Evolutionary conservation across 1,140 invertebrate genomes (phyloP).

Genomic region (Notospermus geniculatus): DNA sequence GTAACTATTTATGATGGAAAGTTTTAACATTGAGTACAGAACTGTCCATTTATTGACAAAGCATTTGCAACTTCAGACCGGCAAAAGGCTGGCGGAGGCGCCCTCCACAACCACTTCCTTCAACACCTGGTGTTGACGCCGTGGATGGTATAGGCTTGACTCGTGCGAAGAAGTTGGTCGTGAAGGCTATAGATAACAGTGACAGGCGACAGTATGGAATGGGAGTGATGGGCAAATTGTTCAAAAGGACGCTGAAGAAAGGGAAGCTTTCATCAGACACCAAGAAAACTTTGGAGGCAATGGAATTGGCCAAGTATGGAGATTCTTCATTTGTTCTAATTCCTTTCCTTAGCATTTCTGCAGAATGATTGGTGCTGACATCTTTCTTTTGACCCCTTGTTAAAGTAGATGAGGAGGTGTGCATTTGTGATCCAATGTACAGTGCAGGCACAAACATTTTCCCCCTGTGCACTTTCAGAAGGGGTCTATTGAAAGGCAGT

Average conservation of each 20-base stretch:
- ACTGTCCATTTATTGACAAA: conserved; percentile 16
- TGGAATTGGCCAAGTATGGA: conserved; percentile 76
- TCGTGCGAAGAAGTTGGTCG: conserved; percentile 66
- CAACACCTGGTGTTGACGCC: conserved; percentile 34
- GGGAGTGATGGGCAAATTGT: conserved; percentile 77
- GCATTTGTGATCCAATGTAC: too few relatives aligned
- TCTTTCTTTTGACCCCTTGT: too few relatives aligned
- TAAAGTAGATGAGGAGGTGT: too few relatives aligned
- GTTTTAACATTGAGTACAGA: too few relatives aligned
- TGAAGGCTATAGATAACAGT: conserved; percentile 75
- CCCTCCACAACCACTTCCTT: conserved; percentile 34
- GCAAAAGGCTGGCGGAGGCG: conserved; percentile 39
- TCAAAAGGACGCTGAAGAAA: conserved; percentile 63
- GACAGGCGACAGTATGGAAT: conserved; percentile 79
- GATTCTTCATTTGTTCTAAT: too few relatives aligned
- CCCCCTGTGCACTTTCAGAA: too few relatives aligned
- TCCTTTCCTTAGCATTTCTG: too few relatives aligned
- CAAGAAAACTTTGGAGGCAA: conserved; percentile 79
- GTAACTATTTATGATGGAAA: too few relatives aligned
- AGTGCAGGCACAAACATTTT: too few relatives aligned
- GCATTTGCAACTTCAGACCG: conserved; percentile 15
- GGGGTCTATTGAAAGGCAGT: too few relatives aligned
- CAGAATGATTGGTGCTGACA: too few relatives aligned
- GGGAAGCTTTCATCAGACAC: conserved; percentile 64
- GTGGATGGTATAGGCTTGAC: conserved; percentile 48